Conservation (phyloP, 92 coral and sea anemone species). For the Epizoanthus rinbou region DNA sequence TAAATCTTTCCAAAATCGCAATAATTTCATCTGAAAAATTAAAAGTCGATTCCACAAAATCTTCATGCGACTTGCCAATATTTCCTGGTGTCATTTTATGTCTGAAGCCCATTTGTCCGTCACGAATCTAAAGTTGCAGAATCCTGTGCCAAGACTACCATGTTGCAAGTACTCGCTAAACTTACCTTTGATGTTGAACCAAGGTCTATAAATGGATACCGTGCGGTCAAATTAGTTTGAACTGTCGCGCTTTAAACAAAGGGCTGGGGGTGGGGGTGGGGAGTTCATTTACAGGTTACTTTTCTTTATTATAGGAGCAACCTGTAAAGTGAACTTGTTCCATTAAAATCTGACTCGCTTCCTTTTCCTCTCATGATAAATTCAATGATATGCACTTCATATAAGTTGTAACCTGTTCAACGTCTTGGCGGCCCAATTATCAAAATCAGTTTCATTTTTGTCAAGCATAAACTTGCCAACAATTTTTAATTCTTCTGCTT, state of each 20-base stretch:
- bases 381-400: no score
- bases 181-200: slow-evolving; percentile 23
- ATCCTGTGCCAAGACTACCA: slow-evolving; percentile 6
- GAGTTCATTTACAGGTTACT: no score
- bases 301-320: no score
- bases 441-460: no score
- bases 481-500: no score
- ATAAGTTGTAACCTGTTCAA: no score
- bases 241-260: not conserved
- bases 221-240: slow-evolving; percentile 5
- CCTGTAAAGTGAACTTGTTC: no score
- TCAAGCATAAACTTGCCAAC: no score
- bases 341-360: no score
- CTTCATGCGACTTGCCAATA: not conserved
- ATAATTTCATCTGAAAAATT: slow-evolving; percentile 8
- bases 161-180: slow-evolving; percentile 22
- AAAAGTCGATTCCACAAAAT: not conserved
- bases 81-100: not conserved
- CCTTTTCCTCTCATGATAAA: no score
- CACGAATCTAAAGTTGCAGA: slow-evolving; percentile 12
- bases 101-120: slow-evolving; percentile 4
- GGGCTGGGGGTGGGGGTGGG: no score
- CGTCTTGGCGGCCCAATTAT: no score
- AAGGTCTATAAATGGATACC: slow-evolving; percentile 27
- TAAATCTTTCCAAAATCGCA: slow-evolving; percentile 9